These are phyloP conservation scores for Encarsia formosa DNA, from an alignment of 2,888 invertebrate genomes.

Conservation along the genomic window DNA sequence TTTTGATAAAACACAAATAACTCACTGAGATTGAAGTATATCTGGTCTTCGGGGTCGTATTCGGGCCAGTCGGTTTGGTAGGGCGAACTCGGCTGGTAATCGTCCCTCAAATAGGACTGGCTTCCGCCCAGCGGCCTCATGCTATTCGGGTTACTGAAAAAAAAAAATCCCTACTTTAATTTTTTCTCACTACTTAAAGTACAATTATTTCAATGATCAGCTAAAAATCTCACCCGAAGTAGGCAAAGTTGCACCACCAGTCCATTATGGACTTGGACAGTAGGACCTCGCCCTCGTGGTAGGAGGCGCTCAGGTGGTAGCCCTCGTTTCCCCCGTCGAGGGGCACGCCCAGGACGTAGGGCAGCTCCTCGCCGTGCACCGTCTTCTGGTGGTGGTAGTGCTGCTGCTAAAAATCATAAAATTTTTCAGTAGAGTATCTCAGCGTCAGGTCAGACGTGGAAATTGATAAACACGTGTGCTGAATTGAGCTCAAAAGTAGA, in stretches of 20 bases:
- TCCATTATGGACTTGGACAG: slow-evolving; percentile 85
- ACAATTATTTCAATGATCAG: too few species aligned
- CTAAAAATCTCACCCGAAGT: slow-evolving; percentile 69
- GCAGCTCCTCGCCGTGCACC: slow-evolving; percentile 81
- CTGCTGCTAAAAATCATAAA: slow-evolving; percentile 39
- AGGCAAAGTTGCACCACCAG: slow-evolving; percentile 86
- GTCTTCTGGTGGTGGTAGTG: too few species aligned
- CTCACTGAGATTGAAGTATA: slow-evolving; percentile 74
- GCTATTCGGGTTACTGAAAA: slow-evolving; percentile 68
- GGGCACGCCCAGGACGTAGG: slow-evolving; percentile 84
- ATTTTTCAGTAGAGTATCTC: too few species aligned
- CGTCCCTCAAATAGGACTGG: slow-evolving; percentile 61
- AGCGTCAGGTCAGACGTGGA: too few species aligned
- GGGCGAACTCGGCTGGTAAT: slow-evolving; percentile 63
- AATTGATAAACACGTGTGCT: too few species aligned
- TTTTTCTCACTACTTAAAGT: too few species aligned
- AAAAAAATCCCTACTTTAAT: too few species aligned
- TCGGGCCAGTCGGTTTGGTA: slow-evolving; percentile 81
- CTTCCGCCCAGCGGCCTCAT: slow-evolving; percentile 56
- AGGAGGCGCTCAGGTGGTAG: slow-evolving; percentile 68
- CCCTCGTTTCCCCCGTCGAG: slow-evolving; percentile 64
- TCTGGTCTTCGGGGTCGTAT: slow-evolving; percentile 70
- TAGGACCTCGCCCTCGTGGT: slow-evolving; percentile 71
- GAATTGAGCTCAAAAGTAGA: too few species aligned
- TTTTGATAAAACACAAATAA: slow-evolving; percentile 5